Evolutionary conservation across 2,797 vertebrate genomes (phyloP).

Genomic region (Acrocephalus scirpaceus): DNA sequence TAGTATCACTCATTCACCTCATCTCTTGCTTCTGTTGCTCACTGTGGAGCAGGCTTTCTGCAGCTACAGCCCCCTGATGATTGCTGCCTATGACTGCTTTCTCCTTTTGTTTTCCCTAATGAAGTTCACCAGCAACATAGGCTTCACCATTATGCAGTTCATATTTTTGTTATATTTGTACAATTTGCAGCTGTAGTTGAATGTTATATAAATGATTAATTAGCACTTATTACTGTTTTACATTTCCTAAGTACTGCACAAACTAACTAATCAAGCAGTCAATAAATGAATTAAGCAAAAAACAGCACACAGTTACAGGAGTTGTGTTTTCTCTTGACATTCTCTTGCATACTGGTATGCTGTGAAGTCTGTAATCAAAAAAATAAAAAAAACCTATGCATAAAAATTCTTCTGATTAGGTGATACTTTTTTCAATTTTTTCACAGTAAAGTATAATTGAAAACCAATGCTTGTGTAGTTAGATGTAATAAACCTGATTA

Average conservation of each 20-base stretch:
- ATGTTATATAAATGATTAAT: conserved; percentile 24
- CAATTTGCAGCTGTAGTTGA: background rate
- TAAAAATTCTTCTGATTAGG: background rate
- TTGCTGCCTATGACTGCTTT: background rate
- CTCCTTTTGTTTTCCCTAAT: background rate
- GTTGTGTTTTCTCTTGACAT: background rate
- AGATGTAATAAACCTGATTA: background rate
- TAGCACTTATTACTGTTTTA: conserved; percentile 25
- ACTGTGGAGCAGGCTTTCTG: background rate
- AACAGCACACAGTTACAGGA: background rate
- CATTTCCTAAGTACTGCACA: background rate
- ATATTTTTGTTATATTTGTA: background rate
- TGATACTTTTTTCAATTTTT: background rate
- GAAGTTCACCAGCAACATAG: background rate
- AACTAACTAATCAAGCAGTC: conserved; percentile 19
- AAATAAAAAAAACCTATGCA: background rate
- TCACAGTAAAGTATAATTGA: background rate
- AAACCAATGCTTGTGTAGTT: background rate
- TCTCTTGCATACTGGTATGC: background rate
- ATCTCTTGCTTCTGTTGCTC: background rate
- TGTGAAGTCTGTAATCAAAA: background rate
- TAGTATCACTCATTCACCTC: background rate
- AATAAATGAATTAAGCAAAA: conserved; percentile 38
- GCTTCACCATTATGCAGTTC: background rate
- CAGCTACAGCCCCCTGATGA: background rate